Conservation (phyloP, 2,888 invertebrate genomes). For the Baronia brevicornis region DNA sequence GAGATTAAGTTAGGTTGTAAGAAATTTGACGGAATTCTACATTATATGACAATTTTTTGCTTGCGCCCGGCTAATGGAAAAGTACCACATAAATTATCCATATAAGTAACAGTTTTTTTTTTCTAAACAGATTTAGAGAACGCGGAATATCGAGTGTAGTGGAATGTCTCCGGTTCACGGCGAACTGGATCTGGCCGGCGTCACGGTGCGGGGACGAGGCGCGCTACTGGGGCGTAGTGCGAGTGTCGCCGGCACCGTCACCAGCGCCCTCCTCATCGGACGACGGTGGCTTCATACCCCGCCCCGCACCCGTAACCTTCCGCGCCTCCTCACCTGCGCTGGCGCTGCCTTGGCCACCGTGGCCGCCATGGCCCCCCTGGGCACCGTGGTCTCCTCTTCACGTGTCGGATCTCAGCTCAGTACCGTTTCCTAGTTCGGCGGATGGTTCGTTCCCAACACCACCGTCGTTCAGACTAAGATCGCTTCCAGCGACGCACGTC, state of each 20-base stretch:
- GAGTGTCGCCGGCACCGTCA: conserved; percentile 39
- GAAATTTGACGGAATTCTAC: no score
- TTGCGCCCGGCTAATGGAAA: no score
- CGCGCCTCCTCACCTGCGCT: conserved; percentile 63
- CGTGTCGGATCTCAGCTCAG: conserved; percentile 91
- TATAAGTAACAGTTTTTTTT: no score
- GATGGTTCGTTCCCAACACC: conserved; percentile 87
- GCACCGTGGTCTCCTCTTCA: conserved; percentile 85
- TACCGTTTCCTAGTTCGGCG: conserved; percentile 85
- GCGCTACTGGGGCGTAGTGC: conserved; percentile 37
- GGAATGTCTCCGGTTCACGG: conserved; percentile 74
- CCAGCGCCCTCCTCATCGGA: conserved; percentile 79
- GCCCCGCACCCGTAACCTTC: conserved; percentile 79
- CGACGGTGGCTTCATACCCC: conserved; percentile 88
- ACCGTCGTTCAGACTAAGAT: conserved; percentile 79
- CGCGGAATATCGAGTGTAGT: conserved; percentile 96
- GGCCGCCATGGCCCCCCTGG: conserved; percentile 80
- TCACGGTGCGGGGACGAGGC: conserved; percentile 76
- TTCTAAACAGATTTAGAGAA: conserved; percentile 86
- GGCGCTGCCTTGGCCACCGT: conserved; percentile 72
- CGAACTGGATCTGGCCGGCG: conserved; percentile 85
- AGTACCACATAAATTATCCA: no score
- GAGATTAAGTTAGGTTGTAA: no score
- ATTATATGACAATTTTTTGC: no score
- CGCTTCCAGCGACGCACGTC: conserved; percentile 73